Evolutionary conservation across 2,888 invertebrate species (phyloP).

Genomic region (Baronia brevicornis): DNA sequence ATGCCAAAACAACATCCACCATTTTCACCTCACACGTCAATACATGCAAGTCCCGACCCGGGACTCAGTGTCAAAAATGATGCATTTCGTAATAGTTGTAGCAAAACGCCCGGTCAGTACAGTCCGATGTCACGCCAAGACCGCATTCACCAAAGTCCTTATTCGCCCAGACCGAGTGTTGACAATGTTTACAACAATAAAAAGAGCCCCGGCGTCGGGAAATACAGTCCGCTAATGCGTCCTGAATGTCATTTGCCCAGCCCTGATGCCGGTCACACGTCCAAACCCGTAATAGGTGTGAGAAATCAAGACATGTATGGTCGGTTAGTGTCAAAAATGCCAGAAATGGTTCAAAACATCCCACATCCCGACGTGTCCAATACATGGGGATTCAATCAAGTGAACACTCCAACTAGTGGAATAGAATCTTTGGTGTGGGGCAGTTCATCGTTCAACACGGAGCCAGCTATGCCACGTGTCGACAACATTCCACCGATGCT

Average conservation of each 20-base stretch:
- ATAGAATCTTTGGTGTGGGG: slow-evolving; percentile 60
- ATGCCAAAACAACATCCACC: slow-evolving; percentile 67
- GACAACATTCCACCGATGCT: slow-evolving; percentile 43
- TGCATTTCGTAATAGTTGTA: slow-evolving; percentile 40
- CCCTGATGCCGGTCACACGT: slow-evolving; percentile 46
- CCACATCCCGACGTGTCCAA: slow-evolving; percentile 40
- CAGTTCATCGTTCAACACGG: slow-evolving; percentile 33
- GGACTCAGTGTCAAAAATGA: slow-evolving; percentile 53
- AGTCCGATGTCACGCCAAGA: slow-evolving; percentile 67
- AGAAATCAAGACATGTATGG: slow-evolving; percentile 46
- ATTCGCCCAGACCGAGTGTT: slow-evolving; percentile 61
- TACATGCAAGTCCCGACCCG: slow-evolving; percentile 62
- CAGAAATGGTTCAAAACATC: slow-evolving; percentile 40
- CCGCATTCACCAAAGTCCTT: slow-evolving; percentile 56
- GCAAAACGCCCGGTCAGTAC: slow-evolving; percentile 60
- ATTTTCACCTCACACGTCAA: slow-evolving; percentile 62
- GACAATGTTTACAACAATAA: slow-evolving; percentile 51
- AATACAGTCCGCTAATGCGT: slow-evolving; percentile 62
- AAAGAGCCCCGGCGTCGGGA: slow-evolving; percentile 59
- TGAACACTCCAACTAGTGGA: slow-evolving; percentile 33
- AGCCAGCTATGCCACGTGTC: slow-evolving; percentile 29
- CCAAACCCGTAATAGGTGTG: slow-evolving; percentile 30
- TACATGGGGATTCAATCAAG: slow-evolving; percentile 51
- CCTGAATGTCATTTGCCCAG: slow-evolving; percentile 58
- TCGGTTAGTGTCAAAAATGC: slow-evolving; percentile 39